phyloP scores from a whole-genome alignment of 2,797 vertebrate species.

The Staurois parvus region DNA sequence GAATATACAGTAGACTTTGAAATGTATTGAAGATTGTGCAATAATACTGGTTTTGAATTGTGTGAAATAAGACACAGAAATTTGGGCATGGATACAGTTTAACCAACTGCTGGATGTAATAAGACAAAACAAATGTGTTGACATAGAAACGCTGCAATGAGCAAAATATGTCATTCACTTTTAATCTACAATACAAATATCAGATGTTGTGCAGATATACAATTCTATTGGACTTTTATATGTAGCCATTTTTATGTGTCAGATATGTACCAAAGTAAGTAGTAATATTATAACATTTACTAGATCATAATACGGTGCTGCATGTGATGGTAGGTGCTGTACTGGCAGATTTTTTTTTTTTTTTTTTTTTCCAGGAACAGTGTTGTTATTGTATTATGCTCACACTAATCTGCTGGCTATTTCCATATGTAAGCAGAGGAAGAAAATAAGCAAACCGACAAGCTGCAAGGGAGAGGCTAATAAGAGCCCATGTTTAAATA shows the following conservation, averaged over 20 bases:
- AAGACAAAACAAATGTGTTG: constrained; percentile 26
- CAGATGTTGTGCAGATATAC: not conserved
- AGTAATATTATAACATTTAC: too few species aligned
- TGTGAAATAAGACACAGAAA: not conserved
- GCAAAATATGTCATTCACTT: constrained; percentile 12
- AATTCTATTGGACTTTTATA: not conserved
- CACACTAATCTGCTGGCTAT: constrained; percentile 63
- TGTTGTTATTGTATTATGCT: constrained; percentile 70
- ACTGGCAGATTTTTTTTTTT: not conserved
- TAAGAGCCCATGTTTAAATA: constrained; percentile 70
- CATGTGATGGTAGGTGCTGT: not conserved
- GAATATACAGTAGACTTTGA: not conserved
- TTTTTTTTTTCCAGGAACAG: constrained; percentile 37
- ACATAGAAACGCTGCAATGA: constrained; percentile 41
- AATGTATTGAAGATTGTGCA: not conserved
- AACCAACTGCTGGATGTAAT: constrained; percentile 27
- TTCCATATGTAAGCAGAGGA: constrained; percentile 68
- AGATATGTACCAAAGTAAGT: not conserved
- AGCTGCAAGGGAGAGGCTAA: constrained; percentile 45
- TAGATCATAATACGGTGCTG: not conserved
- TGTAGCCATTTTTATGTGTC: not conserved
- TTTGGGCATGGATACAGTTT: constrained; percentile 18
- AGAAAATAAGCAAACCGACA: constrained; percentile 65
- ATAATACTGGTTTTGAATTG: not conserved
- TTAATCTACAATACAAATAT: not conserved